Base-by-base conservation (phyloP, 2,888 invertebrate species). In the Epicampocera succincta region DNA sequence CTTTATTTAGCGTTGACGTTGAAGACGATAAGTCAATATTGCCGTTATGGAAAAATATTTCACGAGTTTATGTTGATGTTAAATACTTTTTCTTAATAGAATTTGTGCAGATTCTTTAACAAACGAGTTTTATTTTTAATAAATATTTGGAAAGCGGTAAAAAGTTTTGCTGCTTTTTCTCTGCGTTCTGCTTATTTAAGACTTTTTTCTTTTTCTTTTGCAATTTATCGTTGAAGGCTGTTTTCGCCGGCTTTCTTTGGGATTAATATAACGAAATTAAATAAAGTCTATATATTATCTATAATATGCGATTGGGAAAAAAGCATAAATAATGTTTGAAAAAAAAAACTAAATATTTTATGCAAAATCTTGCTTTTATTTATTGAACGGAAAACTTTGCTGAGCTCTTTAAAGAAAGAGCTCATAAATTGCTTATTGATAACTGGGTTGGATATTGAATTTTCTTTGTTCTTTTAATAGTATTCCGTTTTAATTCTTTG, bases 11-110 rank as follows among this genome's bases (percentile, higher is more conserved):
- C 52, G 13, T 17, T 15, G 17, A 40, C 48, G 60, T 46, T 17
- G 52, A 46, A 40, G 66, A 50, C 68, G 58, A 80, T 71, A 72
- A 72, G 80, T 72, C 60, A 76, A 80, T 80, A 75, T 75, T 80
- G 80, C 52, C 44, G 65, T 71, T 75, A 60, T 60, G 60, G 65
- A 40, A 80, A 68, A 75, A 80, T 71, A 75, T 56, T 80, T 71
- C 56, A 65, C 17, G 15, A 66, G 66, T 66, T 71, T 29, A 71
- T 75, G 65, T 75, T 75, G 40, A 40, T 46, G 38, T 54, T 60
- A 6, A 48, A 65, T 68, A 42, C 11, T 19, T 65, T 56, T 68
- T 40, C 9, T 33, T 33, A 5, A 42, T 17, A 54, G 50, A 74
- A 66, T 66, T 56, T 50, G 29, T 19, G 15, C 33, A 54, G n/a